Conservation (phyloP, 2,797 vertebrate species). For the Meriones psammophilus region DNA sequence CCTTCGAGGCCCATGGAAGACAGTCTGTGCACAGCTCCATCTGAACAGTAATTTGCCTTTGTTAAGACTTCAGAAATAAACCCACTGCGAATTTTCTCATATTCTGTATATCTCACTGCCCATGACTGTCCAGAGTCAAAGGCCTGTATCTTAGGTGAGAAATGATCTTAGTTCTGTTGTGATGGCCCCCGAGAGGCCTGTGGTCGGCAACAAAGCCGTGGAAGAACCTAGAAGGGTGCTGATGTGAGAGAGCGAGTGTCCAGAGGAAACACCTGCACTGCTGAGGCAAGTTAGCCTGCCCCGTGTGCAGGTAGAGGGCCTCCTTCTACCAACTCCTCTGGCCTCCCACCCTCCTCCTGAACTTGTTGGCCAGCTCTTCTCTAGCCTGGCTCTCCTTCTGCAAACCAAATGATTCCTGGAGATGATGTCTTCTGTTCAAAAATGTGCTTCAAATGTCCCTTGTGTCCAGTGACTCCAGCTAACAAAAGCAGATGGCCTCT, state of each 20-base stretch:
- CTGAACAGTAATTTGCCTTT: neutral
- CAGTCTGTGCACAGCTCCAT: neutral
- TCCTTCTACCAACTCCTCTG: neutral
- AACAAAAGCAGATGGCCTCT: neutral
- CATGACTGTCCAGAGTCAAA: neutral
- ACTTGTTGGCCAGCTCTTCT: neutral
- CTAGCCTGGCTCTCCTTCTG: neutral
- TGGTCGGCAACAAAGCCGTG: fast-evolving
- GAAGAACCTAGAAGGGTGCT: neutral
- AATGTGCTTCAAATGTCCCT: slow-evolving; percentile 2
- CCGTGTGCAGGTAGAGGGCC: neutral
- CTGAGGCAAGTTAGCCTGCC: neutral
- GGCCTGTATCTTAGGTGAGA: no score
- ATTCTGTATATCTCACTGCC: neutral
- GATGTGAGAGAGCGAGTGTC: fast-evolving
- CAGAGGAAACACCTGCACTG: fast-evolving
- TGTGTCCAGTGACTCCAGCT: neutral
- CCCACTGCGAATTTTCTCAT: neutral
- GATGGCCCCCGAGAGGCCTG: neutral
- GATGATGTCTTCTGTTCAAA: neutral
- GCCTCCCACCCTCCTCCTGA: neutral
- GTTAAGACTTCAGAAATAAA: neutral
- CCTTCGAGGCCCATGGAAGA: neutral
- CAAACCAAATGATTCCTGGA: neutral
- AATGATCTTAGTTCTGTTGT: neutral